Conservation (phyloP, 2,113 vertebrate species). For the Labeo rohita region DNA sequence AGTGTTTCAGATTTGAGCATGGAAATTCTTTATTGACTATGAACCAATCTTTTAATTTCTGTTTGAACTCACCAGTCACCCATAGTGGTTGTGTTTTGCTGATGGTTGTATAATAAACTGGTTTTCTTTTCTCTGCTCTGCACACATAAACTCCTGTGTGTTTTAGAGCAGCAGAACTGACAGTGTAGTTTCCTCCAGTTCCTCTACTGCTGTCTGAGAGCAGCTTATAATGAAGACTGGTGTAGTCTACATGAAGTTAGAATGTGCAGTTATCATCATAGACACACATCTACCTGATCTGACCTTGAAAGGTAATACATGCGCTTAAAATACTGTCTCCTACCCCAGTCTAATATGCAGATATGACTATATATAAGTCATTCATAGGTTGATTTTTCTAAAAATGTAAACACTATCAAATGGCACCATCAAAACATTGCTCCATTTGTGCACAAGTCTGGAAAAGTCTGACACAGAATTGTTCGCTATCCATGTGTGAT, state of each 20-base stretch:
- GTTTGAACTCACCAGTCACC: conserved; percentile 45
- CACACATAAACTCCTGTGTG: conserved; percentile 48
- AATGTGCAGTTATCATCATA: background rate
- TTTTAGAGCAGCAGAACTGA: conserved; percentile 44
- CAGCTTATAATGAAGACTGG: background rate
- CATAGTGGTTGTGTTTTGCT: conserved; percentile 37
- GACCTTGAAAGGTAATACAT: background rate
- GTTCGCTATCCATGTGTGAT: too few species aligned
- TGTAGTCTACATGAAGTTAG: background rate
- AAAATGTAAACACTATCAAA: too few species aligned
- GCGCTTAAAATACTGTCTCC: too few species aligned
- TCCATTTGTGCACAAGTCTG: too few species aligned
- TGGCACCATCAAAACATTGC: too few species aligned
- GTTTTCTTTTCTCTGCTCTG: conserved; percentile 25
- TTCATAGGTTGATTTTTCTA: too few species aligned
- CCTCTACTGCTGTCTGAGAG: conserved; percentile 39
- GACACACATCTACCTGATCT: background rate
- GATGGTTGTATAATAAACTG: background rate
- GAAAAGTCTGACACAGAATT: too few species aligned
- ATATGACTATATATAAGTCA: too few species aligned
- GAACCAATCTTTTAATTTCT: background rate
- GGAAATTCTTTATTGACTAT: background rate
- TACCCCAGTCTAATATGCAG: too few species aligned
- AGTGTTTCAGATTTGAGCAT: background rate
- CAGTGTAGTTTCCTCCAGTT: conserved; percentile 36